phyloP scores from a whole-genome alignment of 2,888 invertebrate genomes.

The Biston betularia region DNA sequence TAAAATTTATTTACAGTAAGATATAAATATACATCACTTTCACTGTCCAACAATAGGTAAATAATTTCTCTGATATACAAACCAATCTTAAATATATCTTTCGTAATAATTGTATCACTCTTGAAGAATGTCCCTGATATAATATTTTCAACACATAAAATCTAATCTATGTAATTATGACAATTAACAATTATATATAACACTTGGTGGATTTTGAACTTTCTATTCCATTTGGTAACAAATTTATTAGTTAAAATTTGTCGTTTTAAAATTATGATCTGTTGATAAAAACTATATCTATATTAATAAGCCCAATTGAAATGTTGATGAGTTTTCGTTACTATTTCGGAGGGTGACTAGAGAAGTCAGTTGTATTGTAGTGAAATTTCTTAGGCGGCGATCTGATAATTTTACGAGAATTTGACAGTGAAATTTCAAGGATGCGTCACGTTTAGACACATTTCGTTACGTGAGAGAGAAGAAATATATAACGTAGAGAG shows the following conservation, averaged over 20 bases:
- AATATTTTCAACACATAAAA: constrained; percentile 15
- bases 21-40: constrained; percentile 23
- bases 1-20: constrained; percentile 39
- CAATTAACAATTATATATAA: constrained; percentile 1
- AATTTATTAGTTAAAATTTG: constrained; percentile 3
- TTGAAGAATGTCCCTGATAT: constrained; percentile 17
- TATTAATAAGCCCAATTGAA: not conserved
- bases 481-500: too few relatives aligned
- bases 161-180: constrained; percentile 6
- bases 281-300: not conserved
- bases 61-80: constrained; percentile 33
- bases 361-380: not conserved
- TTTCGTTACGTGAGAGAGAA: too few relatives aligned
- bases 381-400: not conserved
- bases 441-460: too few relatives aligned
- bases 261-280: not conserved
- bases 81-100: constrained; percentile 20
- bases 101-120: constrained; percentile 6
- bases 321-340: not conserved
- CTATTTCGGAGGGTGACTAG: not conserved
- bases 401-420: too few relatives aligned
- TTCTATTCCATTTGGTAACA: not conserved
- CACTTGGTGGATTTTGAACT: constrained; percentile 13
- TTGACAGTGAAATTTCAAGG: too few relatives aligned
- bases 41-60: constrained; percentile 29